phyloP scores from a whole-genome alignment of 1,140 invertebrate genomes.

The Drepana arcuata region DNA sequence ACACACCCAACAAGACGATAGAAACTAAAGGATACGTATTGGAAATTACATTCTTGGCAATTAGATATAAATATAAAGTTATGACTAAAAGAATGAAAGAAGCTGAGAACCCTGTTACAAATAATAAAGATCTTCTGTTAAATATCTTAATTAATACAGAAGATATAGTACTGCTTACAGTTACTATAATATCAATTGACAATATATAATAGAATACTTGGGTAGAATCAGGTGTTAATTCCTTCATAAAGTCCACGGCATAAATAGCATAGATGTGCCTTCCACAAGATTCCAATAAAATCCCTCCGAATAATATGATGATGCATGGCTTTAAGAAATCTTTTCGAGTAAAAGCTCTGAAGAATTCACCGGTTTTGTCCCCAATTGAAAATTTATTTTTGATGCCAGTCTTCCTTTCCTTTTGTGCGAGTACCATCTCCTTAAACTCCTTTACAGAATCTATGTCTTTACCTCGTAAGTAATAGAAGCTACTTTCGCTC shows the following conservation, averaged over 20 bases:
- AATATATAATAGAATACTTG: conserved; percentile 48
- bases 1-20: conserved; percentile 27
- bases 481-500: conserved; percentile 24
- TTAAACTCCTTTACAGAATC: conserved; percentile 23
- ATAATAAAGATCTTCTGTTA: conserved; percentile 35
- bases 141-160: conserved; percentile 35
- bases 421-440: conserved; percentile 32
- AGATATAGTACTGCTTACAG: conserved; percentile 32
- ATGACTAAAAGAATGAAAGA: conserved; percentile 20
- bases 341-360: conserved; percentile 18
- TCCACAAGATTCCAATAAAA: conserved; percentile 39
- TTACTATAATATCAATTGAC: conserved; percentile 40
- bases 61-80: conserved; percentile 28
- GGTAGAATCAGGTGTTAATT: too few species aligned
- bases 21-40: conserved; percentile 27
- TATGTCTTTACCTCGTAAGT: conserved; percentile 29
- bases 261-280: conserved; percentile 50
- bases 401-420: conserved; percentile 11
- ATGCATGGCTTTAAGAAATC: conserved; percentile 38
- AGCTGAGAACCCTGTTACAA: conserved; percentile 27
- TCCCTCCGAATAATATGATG: conserved; percentile 23
- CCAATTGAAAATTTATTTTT: conserved; percentile 3
- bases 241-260: conserved; percentile 42
- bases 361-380: conserved; percentile 4
- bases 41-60: conserved; percentile 20